A percentile compares a stretch with the other conserved stretches of the same genome.
Evolutionary conservation across 2,113 vertebrate genomes (phyloP).

Genomic region (Anser brachyrhynchus): DNA sequence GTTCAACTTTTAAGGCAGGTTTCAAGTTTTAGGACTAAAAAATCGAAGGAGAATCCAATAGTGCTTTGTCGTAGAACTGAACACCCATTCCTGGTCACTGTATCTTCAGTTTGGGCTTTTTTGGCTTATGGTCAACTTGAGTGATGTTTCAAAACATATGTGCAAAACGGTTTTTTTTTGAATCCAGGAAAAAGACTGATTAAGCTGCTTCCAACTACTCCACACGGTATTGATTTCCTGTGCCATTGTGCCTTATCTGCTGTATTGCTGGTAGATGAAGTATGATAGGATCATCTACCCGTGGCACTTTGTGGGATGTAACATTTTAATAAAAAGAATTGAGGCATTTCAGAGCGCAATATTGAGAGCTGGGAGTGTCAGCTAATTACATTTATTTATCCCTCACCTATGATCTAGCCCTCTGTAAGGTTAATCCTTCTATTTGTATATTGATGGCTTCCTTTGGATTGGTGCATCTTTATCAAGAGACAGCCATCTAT

Average conservation of each 20-base stretch:
- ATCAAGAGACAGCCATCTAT: not conserved
- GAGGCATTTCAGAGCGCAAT: not conserved
- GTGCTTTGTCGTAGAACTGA: accelerated
- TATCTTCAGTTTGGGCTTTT: not conserved
- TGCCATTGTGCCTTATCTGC: not conserved
- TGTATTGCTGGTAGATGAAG: not conserved
- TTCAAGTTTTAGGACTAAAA: not conserved
- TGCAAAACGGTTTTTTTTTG: not conserved
- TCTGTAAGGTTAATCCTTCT: not conserved
- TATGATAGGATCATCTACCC: too few species aligned
- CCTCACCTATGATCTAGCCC: not conserved
- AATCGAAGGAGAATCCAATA: not conserved
- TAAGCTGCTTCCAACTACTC: not conserved
- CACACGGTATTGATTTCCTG: not conserved
- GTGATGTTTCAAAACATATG: not conserved
- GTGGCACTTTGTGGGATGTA: not conserved
- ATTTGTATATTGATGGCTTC: not conserved
- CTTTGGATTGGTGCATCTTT: not conserved
- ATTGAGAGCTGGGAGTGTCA: not conserved
- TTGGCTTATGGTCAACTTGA: not conserved
- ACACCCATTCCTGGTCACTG: not conserved
- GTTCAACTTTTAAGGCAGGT: not conserved
- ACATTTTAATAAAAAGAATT: not conserved
- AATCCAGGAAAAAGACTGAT: not conserved
- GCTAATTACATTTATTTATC: not conserved